Percentiles rank a stretch among this genome's conserved stretches.
Conservation (phyloP, 2,888 invertebrate genomes). For the Holacanthella duospinosa region DNA sequence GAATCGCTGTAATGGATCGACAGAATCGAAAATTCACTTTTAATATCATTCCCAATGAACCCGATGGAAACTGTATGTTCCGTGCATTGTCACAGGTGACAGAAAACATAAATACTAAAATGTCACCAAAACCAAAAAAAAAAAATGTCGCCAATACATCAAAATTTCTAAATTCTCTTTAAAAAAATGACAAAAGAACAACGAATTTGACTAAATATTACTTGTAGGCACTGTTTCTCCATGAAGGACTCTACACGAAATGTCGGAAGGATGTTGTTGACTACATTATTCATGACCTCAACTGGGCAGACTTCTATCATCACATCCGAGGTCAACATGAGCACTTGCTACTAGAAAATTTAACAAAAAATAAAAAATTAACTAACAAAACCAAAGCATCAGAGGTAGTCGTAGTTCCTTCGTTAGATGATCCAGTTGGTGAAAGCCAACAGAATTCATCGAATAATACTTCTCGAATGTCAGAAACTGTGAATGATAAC, state of each 20-base stretch:
- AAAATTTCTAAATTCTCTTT: no score
- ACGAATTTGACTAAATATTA: no score
- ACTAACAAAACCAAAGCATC: no score
- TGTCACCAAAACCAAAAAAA: no score
- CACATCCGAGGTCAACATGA: not conserved
- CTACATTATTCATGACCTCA: not conserved
- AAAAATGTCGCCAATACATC: no score
- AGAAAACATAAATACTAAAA: no score
- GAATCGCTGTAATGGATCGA: no score
- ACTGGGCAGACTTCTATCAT: not conserved
- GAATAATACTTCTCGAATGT: not conserved
- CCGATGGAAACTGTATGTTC: constrained; percentile 3
- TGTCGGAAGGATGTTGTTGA: not conserved
- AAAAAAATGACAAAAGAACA: no score
- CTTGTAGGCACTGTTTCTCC: no score
- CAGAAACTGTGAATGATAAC: not conserved
- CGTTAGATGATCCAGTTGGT: not conserved
- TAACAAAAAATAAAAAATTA: not conserved
- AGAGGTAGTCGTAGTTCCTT: not conserved
- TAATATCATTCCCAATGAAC: constrained; percentile 1
- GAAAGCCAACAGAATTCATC: not conserved
- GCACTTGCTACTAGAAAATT: not conserved
- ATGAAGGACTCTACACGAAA: no score
- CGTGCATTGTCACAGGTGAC: not conserved
- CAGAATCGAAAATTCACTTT: no score